A percentile compares a stretch with the other conserved stretches of the same genome.
Conservation (phyloP, 2,888 invertebrate genomes). For the Clunio marinus region DNA sequence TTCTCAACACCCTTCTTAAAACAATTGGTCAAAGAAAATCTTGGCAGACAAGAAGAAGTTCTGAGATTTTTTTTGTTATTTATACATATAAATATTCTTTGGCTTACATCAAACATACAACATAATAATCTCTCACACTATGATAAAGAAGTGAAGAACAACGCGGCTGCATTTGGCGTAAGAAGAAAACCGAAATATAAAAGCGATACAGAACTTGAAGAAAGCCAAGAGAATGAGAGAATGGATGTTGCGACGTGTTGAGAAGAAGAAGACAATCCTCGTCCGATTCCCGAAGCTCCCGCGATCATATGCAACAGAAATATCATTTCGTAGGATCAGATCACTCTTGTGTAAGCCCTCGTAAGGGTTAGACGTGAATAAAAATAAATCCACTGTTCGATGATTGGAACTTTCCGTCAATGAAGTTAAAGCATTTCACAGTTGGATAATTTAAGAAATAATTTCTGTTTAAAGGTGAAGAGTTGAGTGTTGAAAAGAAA, state of each 20-base stretch:
- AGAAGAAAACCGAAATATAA: conserved; percentile 9
- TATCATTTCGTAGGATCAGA: conserved; percentile 22
- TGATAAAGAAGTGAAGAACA: neutral
- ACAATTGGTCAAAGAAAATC: conserved; percentile 22
- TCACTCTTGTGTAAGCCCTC: conserved; percentile 34
- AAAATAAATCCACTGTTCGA: too few species aligned
- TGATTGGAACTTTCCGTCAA: too few species aligned
- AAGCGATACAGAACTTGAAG: conserved; percentile 21
- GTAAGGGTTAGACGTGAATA: conserved; percentile 29
- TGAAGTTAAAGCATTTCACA: too few species aligned
- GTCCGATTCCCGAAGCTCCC: conserved; percentile 13
- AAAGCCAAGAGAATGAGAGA: conserved; percentile 39
- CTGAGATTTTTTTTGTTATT: neutral
- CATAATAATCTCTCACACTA: neutral
- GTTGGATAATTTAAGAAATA: too few species aligned
- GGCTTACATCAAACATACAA: neutral
- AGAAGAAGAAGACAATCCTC: conserved; percentile 24
- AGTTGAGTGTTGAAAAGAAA: too few species aligned
- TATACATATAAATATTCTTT: neutral
- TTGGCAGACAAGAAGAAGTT: neutral
- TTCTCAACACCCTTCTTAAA: neutral
- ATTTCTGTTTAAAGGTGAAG: too few species aligned
- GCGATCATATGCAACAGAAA: conserved; percentile 37
- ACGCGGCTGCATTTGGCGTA: neutral
- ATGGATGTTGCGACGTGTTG: conserved; percentile 35